These are phyloP conservation scores for Periophthalmus magnuspinnatus DNA, from an alignment of 2,797 vertebrate genomes.

Conservation along the genomic window DNA sequence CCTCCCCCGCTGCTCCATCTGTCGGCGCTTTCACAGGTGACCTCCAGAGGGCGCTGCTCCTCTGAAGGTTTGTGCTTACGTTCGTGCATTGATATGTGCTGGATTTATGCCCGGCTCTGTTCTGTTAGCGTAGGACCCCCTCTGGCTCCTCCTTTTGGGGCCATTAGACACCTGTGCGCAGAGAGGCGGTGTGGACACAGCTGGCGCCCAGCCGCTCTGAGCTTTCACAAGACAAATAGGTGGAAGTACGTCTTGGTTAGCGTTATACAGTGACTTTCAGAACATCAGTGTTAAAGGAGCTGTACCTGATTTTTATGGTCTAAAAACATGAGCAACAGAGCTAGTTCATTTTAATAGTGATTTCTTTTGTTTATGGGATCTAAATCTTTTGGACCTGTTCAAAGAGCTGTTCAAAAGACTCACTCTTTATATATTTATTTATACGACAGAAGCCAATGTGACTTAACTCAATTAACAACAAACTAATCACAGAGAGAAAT, in stretches of 20 bases:
- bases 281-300: too few relatives aligned
- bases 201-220: slow-evolving; percentile 34
- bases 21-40: slow-evolving; percentile 33
- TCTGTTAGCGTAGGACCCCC: slow-evolving; percentile 7
- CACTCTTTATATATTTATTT: too few relatives aligned
- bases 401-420: too few relatives aligned
- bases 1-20: slow-evolving; percentile 23
- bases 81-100: slow-evolving; percentile 13
- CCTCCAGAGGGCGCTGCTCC: slow-evolving; percentile 34
- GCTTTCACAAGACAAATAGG: slow-evolving; percentile 31
- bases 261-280: neutral
- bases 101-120: slow-evolving; percentile 3
- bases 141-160: slow-evolving; percentile 32
- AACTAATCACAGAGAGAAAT: too few relatives aligned
- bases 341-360: too few relatives aligned
- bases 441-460: too few relatives aligned
- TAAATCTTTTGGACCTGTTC: too few relatives aligned
- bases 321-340: too few relatives aligned
- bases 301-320: too few relatives aligned
- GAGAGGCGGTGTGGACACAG: slow-evolving; percentile 33
- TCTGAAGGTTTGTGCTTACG: slow-evolving; percentile 8
- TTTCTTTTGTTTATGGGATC: too few relatives aligned
- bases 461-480: too few relatives aligned
- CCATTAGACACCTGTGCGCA: slow-evolving; percentile 40
- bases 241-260: slow-evolving; percentile 3